Percentiles rank a stretch among this genome's conserved stretches.
phyloP scores from a whole-genome alignment of 2,797 vertebrate genomes.

The Mormyrus hasselquistii region DNA sequence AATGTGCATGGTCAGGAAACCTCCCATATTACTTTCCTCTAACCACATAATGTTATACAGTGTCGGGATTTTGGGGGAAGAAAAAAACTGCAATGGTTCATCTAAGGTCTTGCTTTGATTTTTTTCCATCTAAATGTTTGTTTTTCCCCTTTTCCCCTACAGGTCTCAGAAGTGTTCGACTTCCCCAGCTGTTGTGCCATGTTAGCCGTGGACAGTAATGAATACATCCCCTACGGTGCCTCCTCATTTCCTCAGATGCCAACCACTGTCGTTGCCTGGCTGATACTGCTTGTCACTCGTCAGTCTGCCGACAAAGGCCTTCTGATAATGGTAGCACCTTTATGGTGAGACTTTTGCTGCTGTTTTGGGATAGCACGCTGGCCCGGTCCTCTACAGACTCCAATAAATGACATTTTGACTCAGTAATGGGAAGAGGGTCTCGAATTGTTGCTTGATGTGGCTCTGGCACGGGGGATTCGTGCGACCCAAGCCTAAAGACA shows the following conservation, averaged over 20 bases:
- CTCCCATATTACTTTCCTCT: not conserved
- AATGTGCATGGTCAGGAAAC: too few species aligned
- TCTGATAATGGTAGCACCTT: slow-evolving; percentile 44
- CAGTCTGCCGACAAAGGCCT: slow-evolving; percentile 52
- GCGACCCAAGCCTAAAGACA: slow-evolving; percentile 68
- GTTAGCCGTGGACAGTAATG: slow-evolving; percentile 48
- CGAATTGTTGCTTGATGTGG: slow-evolving; percentile 50
- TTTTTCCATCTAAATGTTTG: slow-evolving; percentile 11
- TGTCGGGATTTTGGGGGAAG: slow-evolving; percentile 25
- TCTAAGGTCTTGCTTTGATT: slow-evolving; percentile 21
- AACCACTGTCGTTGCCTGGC: slow-evolving; percentile 51
- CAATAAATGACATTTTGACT: slow-evolving; percentile 49
- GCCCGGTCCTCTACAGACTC: slow-evolving; percentile 18
- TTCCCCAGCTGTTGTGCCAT: slow-evolving; percentile 49
- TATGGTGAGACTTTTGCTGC: slow-evolving; percentile 42
- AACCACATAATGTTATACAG: slow-evolving; percentile 5
- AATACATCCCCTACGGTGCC: slow-evolving; percentile 41
- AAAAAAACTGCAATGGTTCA: slow-evolving; percentile 26
- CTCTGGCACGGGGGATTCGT: slow-evolving; percentile 69
- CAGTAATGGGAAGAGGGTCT: slow-evolving; percentile 57
- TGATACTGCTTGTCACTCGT: slow-evolving; percentile 48
- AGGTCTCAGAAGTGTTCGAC: slow-evolving; percentile 39
- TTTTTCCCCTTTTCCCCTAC: slow-evolving; percentile 18
- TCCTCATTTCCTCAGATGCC: slow-evolving; percentile 31
- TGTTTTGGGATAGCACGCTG: slow-evolving; percentile 10